Conservation (phyloP, 2,113 vertebrate genomes). For the Semnornis frantzii region DNA sequence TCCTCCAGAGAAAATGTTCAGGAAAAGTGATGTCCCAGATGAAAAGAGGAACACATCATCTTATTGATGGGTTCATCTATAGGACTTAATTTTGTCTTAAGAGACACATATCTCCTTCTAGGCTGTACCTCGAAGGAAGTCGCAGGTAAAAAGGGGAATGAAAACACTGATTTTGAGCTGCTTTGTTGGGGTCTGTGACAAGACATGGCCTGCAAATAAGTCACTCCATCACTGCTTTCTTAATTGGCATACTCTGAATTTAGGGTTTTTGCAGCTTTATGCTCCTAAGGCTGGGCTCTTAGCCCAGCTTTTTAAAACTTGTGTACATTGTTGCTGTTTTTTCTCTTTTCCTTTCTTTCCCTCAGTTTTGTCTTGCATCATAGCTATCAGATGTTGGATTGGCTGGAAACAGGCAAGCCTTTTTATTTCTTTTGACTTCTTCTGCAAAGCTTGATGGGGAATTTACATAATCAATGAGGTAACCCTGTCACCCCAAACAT, state of each 20-base stretch:
- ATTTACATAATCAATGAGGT: constrained; percentile 99
- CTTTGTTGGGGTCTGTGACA: neutral
- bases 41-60: neutral
- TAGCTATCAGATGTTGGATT: constrained; percentile 75
- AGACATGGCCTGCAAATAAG: neutral
- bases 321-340: neutral
- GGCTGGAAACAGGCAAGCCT: constrained; percentile 76
- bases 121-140: neutral
- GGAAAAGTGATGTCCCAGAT: neutral
- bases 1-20: neutral
- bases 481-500: constrained; percentile 93
- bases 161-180: neutral
- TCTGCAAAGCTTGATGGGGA: constrained; percentile 86
- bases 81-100: neutral
- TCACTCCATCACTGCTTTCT: neutral
- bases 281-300: neutral
- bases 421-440: constrained; percentile 90
- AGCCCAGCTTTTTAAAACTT: neutral
- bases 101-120: neutral
- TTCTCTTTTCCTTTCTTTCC: neutral
- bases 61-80: neutral
- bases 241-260: neutral
- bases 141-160: neutral
- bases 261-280: neutral
- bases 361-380: constrained; percentile 46